Percentiles rank a stretch among this genome's conserved stretches.
phyloP scores from a whole-genome alignment of 2,888 invertebrate species.

The Tipula confusa region DNA sequence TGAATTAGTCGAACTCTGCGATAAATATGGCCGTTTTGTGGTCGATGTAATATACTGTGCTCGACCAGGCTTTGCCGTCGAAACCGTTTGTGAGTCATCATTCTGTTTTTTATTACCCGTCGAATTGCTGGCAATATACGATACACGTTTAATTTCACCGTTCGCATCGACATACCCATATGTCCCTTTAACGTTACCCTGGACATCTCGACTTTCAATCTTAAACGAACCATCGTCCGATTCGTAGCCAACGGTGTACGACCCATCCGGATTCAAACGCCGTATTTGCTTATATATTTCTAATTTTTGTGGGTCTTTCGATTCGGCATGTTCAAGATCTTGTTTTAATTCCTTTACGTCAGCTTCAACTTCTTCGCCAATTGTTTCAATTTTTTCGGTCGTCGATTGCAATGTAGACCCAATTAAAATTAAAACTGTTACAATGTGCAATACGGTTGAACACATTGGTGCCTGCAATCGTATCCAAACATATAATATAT shows the following conservation, averaged over 20 bases:
- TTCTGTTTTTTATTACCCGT: conserved; percentile 47
- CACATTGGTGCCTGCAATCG: neutral
- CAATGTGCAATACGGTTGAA: neutral
- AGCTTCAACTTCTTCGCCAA: neutral
- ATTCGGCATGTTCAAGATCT: conserved; percentile 53
- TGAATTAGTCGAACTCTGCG: conserved; percentile 49
- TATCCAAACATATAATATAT: neutral
- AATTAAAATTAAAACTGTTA: neutral
- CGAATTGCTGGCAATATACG: conserved; percentile 59
- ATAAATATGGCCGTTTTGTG: conserved; percentile 53
- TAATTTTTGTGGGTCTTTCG: conserved; percentile 63
- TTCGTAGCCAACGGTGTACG: conserved; percentile 80
- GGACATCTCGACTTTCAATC: conserved; percentile 74
- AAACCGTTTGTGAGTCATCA: neutral
- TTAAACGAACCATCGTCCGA: conserved; percentile 82
- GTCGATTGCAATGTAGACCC: neutral
- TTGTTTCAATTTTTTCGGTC: neutral
- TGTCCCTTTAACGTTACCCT: conserved; percentile 76
- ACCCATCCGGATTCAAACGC: conserved; percentile 75
- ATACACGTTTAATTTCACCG: conserved; percentile 74
- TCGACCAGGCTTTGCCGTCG: conserved; percentile 34
- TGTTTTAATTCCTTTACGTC: conserved; percentile 37
- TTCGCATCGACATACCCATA: conserved; percentile 75
- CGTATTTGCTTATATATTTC: conserved; percentile 79
- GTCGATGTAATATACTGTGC: conserved; percentile 51